These are phyloP conservation scores for Channallabes apus DNA, from an alignment of 2,797 vertebrate species.

Conservation along the genomic window DNA sequence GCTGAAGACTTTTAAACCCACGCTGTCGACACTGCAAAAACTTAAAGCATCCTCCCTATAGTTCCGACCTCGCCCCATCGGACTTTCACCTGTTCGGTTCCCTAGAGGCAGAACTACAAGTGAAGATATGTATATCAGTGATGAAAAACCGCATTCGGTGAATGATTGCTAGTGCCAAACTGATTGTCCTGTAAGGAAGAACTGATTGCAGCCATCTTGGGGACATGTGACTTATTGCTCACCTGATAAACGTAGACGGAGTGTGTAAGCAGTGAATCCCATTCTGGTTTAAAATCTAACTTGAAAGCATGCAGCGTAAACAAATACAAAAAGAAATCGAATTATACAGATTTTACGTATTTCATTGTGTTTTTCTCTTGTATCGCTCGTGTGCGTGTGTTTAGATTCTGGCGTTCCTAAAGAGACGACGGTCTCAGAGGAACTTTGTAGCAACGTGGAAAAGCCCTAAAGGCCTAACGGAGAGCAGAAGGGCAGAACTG, in stretches of 20 bases:
- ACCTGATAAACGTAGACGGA: neutral
- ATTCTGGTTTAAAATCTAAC: neutral
- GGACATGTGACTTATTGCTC: neutral
- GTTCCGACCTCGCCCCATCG: too few species aligned
- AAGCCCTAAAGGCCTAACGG: constrained; percentile 76
- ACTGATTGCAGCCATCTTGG: neutral
- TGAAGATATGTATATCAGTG: neutral
- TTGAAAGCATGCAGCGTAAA: neutral
- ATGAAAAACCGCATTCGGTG: neutral
- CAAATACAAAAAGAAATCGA: neutral
- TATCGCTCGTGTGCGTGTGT: neutral
- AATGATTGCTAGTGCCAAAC: neutral
- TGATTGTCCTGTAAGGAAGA: neutral
- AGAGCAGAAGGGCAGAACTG: constrained; percentile 78
- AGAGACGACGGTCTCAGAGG: constrained; percentile 67
- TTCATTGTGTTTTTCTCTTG: neutral
- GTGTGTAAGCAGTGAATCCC: neutral
- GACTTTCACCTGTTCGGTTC: too few species aligned
- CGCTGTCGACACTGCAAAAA: too few species aligned
- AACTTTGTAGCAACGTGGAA: constrained; percentile 71
- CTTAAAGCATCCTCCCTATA: too few species aligned
- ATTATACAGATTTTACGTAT: neutral
- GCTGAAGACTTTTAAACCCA: too few species aligned
- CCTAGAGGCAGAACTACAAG: too few species aligned
- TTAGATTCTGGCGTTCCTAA: constrained; percentile 81